Evolutionary conservation across 2,888 invertebrate genomes (phyloP), one percentile per base, ranked within the genome.

Genomic region (Resseliella maxima): DNA sequence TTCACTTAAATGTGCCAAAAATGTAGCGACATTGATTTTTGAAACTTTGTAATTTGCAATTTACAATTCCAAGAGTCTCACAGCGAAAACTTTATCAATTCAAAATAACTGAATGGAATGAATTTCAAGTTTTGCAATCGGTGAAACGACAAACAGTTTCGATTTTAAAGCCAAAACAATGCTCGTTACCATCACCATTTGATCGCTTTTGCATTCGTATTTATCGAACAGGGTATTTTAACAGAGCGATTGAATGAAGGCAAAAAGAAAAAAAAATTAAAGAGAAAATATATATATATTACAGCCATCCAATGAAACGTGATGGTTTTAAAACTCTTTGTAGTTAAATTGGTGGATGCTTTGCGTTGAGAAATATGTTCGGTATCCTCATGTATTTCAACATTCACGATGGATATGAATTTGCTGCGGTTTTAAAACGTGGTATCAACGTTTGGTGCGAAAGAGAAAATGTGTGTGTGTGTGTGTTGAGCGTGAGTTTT

Each of bases 261-360:
- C 15, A 83, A 83, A 83, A 36, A 38, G n/a, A n/a, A n/a, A n/a
- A n/a, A n/a, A n/a, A n/a, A n/a, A n/a, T n/a, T n/a, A n/a, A n/a
- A n/a, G n/a, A n/a, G n/a, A n/a, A n/a, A n/a, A n/a, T n/a, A n/a
- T n/a, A n/a, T n/a, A n/a, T n/a, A n/a, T n/a, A n/a, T n/a, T n/a
- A n/a, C n/a, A n/a, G 38, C 38, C 36, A 38, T 83, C 38, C 38
- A 83, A 83, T 83, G 38, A 83, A 83, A 83, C 83, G 83, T 83
- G 83, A 83, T 83, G 83, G 83, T 83, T 83, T 38, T 36, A 38
- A 83, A 83, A 83, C n/a, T 38, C 83, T 83, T 83, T 83, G 83
- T 83, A 15, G 15, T 31, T 15, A 72, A 72, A 72, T 31, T 72
- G 72, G 72, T 31, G n/a, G 1, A 72, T 72, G 72, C 83, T 2